Conservation (phyloP, 1,140 invertebrate species). For the Tetramorium simillimum region DNA sequence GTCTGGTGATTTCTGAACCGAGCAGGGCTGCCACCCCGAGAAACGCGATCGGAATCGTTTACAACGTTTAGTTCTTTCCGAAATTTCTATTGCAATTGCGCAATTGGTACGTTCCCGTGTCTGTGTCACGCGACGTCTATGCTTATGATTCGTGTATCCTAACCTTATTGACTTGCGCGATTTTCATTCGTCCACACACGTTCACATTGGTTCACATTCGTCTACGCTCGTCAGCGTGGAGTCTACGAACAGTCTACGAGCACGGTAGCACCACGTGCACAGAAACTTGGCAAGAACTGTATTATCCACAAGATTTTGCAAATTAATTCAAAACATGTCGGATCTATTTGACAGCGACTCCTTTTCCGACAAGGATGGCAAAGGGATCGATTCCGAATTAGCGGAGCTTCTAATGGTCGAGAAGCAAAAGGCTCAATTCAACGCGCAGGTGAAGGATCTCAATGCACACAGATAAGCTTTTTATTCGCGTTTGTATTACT, state of each 20-base stretch:
- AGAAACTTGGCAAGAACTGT: not conserved
- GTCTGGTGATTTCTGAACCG: not conserved
- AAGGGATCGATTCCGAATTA: conserved; percentile 88
- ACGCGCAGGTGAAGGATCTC: conserved; percentile 89
- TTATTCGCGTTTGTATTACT: not conserved
- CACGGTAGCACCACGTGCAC: not conserved
- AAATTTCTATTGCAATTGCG: too few species aligned
- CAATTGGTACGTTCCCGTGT: too few species aligned
- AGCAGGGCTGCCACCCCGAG: not conserved
- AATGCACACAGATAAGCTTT: not conserved
- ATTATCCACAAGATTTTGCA: not conserved
- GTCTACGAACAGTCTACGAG: too few species aligned
- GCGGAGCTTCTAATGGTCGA: conserved; percentile 94
- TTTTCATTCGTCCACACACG: too few species aligned
- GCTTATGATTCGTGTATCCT: too few species aligned
- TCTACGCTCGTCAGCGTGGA: too few species aligned
- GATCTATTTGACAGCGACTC: conserved; percentile 16
- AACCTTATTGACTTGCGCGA: too few species aligned
- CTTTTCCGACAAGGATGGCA: conserved; percentile 19
- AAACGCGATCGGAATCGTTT: too few species aligned
- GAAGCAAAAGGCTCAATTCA: conserved; percentile 95
- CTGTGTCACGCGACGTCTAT: too few species aligned
- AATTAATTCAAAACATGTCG: conserved; percentile 32
- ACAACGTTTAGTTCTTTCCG: too few species aligned
- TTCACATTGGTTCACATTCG: too few species aligned